These are phyloP conservation scores for Leptestheria dahalacensis DNA, from an alignment of 1,140 invertebrate genomes.

Conservation along the genomic window DNA sequence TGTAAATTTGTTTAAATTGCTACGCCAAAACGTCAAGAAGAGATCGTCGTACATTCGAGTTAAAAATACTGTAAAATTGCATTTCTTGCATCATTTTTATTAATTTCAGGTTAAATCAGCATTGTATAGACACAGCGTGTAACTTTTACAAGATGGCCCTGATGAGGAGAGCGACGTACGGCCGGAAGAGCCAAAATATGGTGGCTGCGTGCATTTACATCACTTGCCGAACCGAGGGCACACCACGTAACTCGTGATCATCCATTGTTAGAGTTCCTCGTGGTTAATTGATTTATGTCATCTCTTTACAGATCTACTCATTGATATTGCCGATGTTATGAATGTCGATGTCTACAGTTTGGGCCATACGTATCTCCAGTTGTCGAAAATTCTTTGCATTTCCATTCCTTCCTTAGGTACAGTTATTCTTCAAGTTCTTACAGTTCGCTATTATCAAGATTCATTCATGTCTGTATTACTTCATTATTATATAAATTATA, in stretches of 20 bases:
- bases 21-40: too few species aligned
- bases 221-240: constrained; percentile 84
- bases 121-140: constrained; percentile 81
- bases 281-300: too few species aligned
- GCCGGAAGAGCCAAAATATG: constrained; percentile 76
- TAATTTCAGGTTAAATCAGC: constrained; percentile 53
- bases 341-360: constrained; percentile 92
- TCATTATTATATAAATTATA: too few species aligned
- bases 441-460: too few species aligned
- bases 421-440: too few species aligned
- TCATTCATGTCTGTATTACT: too few species aligned
- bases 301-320: constrained; percentile 58
- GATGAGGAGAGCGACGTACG: constrained; percentile 70
- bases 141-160: constrained; percentile 96
- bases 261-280: constrained; percentile 1
- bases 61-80: too few species aligned
- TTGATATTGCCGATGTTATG: constrained; percentile 93
- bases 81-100: constrained; percentile 11
- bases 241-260: constrained; percentile 80
- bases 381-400: constrained; percentile 77
- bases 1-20: constrained; percentile 6
- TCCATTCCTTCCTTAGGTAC: constrained; percentile 82
- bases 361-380: constrained; percentile 76
- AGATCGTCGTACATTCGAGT: too few species aligned
- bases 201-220: constrained; percentile 96